These are phyloP conservation scores for Leptinotarsa undecemlineata DNA, from an alignment of 1,140 invertebrate species.

Conservation along the genomic window DNA sequence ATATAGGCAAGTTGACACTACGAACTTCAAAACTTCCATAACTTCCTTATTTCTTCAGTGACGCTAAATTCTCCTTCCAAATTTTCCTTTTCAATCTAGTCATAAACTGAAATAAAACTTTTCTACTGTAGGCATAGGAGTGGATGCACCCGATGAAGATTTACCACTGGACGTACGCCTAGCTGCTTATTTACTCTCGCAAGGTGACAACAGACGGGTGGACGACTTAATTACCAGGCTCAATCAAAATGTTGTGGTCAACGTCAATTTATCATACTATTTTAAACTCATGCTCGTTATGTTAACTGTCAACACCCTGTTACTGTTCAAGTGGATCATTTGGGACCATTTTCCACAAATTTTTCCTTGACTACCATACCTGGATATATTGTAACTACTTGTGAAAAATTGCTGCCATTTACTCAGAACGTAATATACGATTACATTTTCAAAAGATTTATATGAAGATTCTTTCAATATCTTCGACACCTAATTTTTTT, in stretches of 20 bases:
- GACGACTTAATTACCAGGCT: constrained; percentile 18
- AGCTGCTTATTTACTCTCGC: constrained; percentile 15
- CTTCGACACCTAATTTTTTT: no score
- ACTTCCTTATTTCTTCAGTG: no score
- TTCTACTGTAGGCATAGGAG: not conserved
- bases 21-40: no score
- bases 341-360: constrained; percentile 17
- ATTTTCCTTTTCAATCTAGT: no score
- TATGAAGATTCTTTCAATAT: no score
- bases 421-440: no score
- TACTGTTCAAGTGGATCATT: constrained; percentile 25
- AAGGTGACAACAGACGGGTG: constrained; percentile 25
- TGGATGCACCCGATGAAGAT: constrained; percentile 4
- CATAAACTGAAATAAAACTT: no score
- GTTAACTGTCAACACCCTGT: constrained; percentile 23
- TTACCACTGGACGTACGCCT: not conserved
- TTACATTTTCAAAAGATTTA: no score
- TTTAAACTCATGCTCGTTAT: constrained; percentile 29
- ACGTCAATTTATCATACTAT: constrained; percentile 29
- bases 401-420: no score
- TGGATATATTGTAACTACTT: no score
- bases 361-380: not conserved
- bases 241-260: constrained; percentile 24
- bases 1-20: no score
- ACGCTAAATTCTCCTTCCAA: no score